These are phyloP conservation scores for Rhingia campestris DNA, from an alignment of 2,888 invertebrate species.

Conservation along the genomic window DNA sequence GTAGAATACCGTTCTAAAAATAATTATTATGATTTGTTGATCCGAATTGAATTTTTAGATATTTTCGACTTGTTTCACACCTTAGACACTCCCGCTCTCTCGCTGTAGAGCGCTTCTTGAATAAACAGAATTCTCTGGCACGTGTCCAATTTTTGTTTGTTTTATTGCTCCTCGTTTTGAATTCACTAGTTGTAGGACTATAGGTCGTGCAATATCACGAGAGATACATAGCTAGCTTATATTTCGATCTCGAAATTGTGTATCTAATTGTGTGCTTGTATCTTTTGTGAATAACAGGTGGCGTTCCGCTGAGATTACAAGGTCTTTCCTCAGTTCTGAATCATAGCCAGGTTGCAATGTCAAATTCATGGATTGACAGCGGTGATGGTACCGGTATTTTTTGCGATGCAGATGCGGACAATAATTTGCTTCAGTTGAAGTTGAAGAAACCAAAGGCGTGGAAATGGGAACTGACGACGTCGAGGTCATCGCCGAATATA, in stretches of 20 bases:
- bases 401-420: constrained; percentile 77
- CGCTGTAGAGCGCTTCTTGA: constrained; percentile 40
- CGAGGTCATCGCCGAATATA: constrained; percentile 85
- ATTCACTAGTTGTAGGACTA: constrained; percentile 46
- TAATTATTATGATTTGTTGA: constrained; percentile 54
- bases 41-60: constrained; percentile 22
- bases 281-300: constrained; percentile 69
- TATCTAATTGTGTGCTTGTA: constrained; percentile 26
- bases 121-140: constrained; percentile 71
- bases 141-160: constrained; percentile 49
- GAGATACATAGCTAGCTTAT: constrained; percentile 13
- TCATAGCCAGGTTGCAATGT: constrained; percentile 63
- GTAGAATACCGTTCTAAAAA: constrained; percentile 60
- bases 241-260: constrained; percentile 10
- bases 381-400: constrained; percentile 69
- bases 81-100: constrained; percentile 19
- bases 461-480: constrained; percentile 85
- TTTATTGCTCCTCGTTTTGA: constrained; percentile 23
- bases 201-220: constrained; percentile 36
- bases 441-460: constrained; percentile 84
- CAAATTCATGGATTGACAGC: constrained; percentile 71
- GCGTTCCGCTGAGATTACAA: constrained; percentile 66
- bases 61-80: constrained; percentile 52
- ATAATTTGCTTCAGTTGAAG: constrained; percentile 83
- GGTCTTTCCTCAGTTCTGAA: constrained; percentile 48